A percentile compares a stretch with the other conserved stretches of the same genome.
These are phyloP conservation scores for Portevinia maculata DNA, from an alignment of 2,888 invertebrate genomes.

Conservation along the genomic window DNA sequence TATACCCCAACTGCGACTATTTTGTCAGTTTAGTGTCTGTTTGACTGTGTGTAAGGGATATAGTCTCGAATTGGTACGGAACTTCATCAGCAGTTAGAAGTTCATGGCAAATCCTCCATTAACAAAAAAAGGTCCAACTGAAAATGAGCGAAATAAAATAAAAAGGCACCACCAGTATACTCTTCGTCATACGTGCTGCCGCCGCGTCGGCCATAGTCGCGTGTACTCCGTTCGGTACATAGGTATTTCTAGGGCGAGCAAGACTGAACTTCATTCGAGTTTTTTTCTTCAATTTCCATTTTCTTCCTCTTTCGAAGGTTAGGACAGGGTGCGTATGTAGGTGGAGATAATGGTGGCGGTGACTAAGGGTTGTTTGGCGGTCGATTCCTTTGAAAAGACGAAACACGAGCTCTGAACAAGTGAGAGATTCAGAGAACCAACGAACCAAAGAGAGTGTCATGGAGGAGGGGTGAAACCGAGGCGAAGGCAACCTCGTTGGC, in stretches of 20 bases:
- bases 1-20: slow-evolving; percentile 20
- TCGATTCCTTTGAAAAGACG: slow-evolving; percentile 50
- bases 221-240: slow-evolving; percentile 10
- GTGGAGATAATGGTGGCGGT: slow-evolving; percentile 5
- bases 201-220: slow-evolving; percentile 22
- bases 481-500: neutral
- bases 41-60: neutral
- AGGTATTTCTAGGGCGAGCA: slow-evolving; percentile 3
- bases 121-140: slow-evolving; percentile 34
- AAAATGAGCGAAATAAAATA: slow-evolving; percentile 44
- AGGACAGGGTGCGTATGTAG: neutral
- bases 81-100: slow-evolving; percentile 68
- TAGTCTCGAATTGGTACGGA: slow-evolving; percentile 32
- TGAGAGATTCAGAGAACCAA: slow-evolving; percentile 49
- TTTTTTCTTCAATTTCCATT: slow-evolving; percentile 17
- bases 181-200: slow-evolving; percentile 24
- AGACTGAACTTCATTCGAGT: slow-evolving; percentile 39
- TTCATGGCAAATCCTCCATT: slow-evolving; percentile 71
- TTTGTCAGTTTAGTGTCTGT: slow-evolving; percentile 55
- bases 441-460: slow-evolving; percentile 20
- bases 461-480: slow-evolving; percentile 2
- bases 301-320: slow-evolving; percentile 5
- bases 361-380: slow-evolving; percentile 62
- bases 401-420: slow-evolving; percentile 40
- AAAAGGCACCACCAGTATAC: slow-evolving; percentile 58